Base-by-base conservation (phyloP, 2,797 vertebrate genomes). In the Melopsittacus undulatus region DNA sequence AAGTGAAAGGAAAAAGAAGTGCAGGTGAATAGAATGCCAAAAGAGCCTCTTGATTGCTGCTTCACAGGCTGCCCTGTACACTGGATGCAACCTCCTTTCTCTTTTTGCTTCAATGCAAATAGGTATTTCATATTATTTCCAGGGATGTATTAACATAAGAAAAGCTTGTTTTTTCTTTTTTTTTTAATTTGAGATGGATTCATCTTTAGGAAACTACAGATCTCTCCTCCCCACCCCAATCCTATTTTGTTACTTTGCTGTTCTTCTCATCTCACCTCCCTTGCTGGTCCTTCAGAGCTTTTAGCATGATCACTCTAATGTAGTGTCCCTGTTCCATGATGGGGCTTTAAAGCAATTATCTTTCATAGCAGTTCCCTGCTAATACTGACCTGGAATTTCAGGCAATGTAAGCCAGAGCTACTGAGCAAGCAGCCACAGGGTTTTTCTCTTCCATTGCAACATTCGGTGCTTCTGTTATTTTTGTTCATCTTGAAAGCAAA, bases 1-100 rank as follows among this genome's bases (percentile, higher is more conserved):
- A 92, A 88, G 43, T 48, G 46, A 91, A 18, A 75, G 23, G 42
- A 73, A 74, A 81, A 85, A 81, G 46, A 70, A 64, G 38, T 38
- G 30, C n/a, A 88, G 46, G 91, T 78, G 66, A 93, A 90, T 79
- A 61, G 91, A 84, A 69, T 32, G 42, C n/a, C 81, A 92, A 90
- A 63, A 94, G 83, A 91, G 36, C 38, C 45, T 68, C 69, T 86
- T 92, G 70, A 88, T 18, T 92, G 45, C 63, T 77, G 59, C 56
- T 88, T 90, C 36, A 90, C 59, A 95, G 64, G 21, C 81, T 88
- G n/a, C 29, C 46, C 48, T 57, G 29, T 45, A 56, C 15, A 16
- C 38, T 77, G 57, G 51, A 70, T 74, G 34, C 43, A 29, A 81
- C 20, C 70, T 88, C 19, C 36, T 67, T 76, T 86, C 67, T 86